phyloP scores from a whole-genome alignment of 2,888 invertebrate genomes.

The Sinopyrophorus schimmeli region DNA sequence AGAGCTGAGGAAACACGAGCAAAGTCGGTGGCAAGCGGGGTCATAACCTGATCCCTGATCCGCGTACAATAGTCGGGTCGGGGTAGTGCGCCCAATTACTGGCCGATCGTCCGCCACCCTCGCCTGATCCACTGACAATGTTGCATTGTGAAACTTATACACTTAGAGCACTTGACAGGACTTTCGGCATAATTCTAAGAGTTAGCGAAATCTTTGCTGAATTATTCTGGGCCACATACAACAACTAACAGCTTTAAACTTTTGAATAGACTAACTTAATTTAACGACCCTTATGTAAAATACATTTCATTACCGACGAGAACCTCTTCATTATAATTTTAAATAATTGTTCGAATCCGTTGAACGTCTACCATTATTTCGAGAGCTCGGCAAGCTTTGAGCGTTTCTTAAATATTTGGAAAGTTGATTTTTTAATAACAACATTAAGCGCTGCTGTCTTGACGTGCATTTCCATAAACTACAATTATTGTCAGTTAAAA shows the following conservation, averaged over 20 bases:
- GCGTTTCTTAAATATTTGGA: too few species aligned
- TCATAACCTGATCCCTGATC: slow-evolving; percentile 54
- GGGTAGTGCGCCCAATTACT: slow-evolving; percentile 41
- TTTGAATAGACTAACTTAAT: slow-evolving; percentile 23
- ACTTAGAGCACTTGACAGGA: slow-evolving; percentile 33
- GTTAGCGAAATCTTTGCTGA: slow-evolving; percentile 33
- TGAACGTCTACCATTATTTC: not conserved
- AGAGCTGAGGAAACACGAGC: slow-evolving; percentile 49
- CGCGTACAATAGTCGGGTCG: slow-evolving; percentile 40
- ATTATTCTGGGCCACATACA: slow-evolving; percentile 30
- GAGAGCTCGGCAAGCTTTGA: not conserved
- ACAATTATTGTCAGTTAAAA: slow-evolving; percentile 26
- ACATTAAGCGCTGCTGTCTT: too few species aligned
- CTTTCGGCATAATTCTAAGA: slow-evolving; percentile 36
- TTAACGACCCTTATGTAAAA: slow-evolving; percentile 15
- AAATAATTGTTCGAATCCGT: not conserved
- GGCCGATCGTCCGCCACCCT: slow-evolving; percentile 34
- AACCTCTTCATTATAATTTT: not conserved
- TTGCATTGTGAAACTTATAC: slow-evolving; percentile 35
- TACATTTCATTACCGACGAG: slow-evolving; percentile 5
- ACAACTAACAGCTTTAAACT: slow-evolving; percentile 29
- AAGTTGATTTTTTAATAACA: too few species aligned
- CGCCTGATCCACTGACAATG: slow-evolving; percentile 34
- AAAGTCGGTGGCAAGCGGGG: slow-evolving; percentile 45
- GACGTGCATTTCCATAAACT: slow-evolving; percentile 5